Evolutionary conservation across 2,797 vertebrate species (phyloP).

Genomic region (Monodelphis domestica): DNA sequence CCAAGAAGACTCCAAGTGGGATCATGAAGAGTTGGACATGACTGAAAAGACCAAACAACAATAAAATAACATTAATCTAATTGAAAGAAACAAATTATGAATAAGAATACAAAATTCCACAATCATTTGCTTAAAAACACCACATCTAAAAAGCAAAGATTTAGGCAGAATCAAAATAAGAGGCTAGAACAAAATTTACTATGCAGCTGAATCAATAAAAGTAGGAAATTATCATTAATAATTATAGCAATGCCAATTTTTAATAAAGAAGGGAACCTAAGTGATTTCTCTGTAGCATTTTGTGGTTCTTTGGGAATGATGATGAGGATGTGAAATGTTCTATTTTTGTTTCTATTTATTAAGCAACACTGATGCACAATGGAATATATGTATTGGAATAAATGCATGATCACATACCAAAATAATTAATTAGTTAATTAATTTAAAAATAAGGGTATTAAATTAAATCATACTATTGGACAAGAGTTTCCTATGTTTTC

Average conservation of each 20-base stretch:
- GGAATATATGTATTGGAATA: not conserved
- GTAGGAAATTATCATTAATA: too few relatives aligned
- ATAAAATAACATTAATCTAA: not conserved
- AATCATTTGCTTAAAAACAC: not conserved
- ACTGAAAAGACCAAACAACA: too few relatives aligned
- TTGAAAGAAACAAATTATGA: not conserved
- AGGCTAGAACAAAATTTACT: not conserved
- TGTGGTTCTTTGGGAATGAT: too few relatives aligned
- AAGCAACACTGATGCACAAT: not conserved
- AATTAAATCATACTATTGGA: not conserved
- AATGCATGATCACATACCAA: not conserved
- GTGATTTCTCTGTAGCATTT: too few relatives aligned
- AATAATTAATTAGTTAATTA: too few relatives aligned
- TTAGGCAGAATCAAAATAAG: slow-evolving; percentile 24
- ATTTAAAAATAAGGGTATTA: too few relatives aligned
- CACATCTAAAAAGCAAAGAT: not conserved
- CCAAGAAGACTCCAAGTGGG: too few relatives aligned
- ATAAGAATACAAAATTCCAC: not conserved
- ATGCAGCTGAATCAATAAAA: not conserved
- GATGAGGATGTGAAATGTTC: not conserved
- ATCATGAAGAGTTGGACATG: too few relatives aligned
- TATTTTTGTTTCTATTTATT: too few relatives aligned
- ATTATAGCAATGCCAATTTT: too few relatives aligned
- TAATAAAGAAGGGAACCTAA: too few relatives aligned
- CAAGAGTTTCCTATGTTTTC: slow-evolving; percentile 16